Conservation (phyloP, 1,140 invertebrate species). For the Dendroctonus ponderosae region DNA sequence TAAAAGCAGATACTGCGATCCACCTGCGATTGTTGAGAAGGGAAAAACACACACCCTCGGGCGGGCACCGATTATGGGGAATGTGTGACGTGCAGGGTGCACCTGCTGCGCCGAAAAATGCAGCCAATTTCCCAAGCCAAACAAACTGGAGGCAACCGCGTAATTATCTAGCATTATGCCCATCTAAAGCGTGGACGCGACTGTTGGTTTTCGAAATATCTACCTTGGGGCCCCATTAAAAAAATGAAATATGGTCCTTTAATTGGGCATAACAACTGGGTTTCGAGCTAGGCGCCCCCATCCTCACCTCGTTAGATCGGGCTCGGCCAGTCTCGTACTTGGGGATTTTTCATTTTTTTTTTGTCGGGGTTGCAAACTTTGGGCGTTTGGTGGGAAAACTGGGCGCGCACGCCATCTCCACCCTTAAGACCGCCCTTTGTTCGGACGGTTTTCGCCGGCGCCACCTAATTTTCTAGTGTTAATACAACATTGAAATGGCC, state of each 20-base stretch:
- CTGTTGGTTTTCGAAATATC: slow-evolving; percentile 25
- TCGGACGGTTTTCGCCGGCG: slow-evolving; percentile 27
- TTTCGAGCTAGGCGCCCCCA: slow-evolving; percentile 20
- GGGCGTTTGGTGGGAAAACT: slow-evolving; percentile 12
- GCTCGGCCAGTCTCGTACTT: too few relatives aligned
- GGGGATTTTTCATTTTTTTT: too few relatives aligned
- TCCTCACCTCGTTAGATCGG: slow-evolving; percentile 14
- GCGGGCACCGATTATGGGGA: too few relatives aligned
- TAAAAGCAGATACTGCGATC: too few relatives aligned
- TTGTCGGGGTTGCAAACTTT: too few relatives aligned
- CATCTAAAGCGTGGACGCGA: slow-evolving; percentile 5
- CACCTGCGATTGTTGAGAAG: too few relatives aligned
- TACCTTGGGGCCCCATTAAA: slow-evolving; percentile 18
- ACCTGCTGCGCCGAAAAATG: slow-evolving; percentile 11
- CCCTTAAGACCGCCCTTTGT: slow-evolving; percentile 9
- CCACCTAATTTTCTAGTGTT: slow-evolving; percentile 48
- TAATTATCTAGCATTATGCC: slow-evolving; percentile 9
- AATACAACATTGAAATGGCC: slow-evolving; percentile 51
- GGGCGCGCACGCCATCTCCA: slow-evolving; percentile 13
- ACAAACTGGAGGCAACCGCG: slow-evolving; percentile 5
- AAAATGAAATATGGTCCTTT: slow-evolving; percentile 27
- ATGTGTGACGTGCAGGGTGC: neutral
- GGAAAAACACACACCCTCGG: too few relatives aligned
- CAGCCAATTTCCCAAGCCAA: slow-evolving; percentile 18
- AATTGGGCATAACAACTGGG: slow-evolving; percentile 31